Evolutionary conservation across 2,113 vertebrate genomes (phyloP).

Genomic region (Pluvianellus socialis): DNA sequence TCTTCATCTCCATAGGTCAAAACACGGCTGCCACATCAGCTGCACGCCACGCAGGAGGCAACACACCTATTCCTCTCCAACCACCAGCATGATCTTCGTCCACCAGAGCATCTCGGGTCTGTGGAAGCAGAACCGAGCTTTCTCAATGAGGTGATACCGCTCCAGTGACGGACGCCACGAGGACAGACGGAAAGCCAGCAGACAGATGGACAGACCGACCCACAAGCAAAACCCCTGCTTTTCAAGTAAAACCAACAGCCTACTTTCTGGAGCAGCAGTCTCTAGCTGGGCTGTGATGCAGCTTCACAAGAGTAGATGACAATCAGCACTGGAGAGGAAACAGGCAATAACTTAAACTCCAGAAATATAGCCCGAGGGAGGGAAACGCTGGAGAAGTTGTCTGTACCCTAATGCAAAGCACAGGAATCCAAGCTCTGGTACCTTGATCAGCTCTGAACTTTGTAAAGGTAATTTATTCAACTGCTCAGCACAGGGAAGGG

Average conservation of each 20-base stretch:
- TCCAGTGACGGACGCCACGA: rapidly evolving
- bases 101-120: background rate
- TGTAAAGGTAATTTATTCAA: background rate
- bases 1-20: background rate
- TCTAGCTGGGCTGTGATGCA: background rate
- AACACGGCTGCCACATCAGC: background rate
- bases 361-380: background rate
- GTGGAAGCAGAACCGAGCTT: background rate
- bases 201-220: background rate
- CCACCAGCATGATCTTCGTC: background rate
- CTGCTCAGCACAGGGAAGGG: background rate
- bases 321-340: background rate
- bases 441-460: background rate
- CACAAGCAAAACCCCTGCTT: background rate
- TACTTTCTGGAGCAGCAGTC: background rate
- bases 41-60: background rate
- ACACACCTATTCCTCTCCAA: background rate
- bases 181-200: background rate
- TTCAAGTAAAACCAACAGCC: background rate
- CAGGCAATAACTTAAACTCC: background rate
- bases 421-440: background rate
- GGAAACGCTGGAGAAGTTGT: background rate
- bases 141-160: background rate
- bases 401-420: background rate
- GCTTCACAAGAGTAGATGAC: background rate